Percentiles rank a stretch among this genome's conserved stretches.
phyloP scores from a whole-genome alignment of 2,113 vertebrate genomes.

The Morone saxatilis region DNA sequence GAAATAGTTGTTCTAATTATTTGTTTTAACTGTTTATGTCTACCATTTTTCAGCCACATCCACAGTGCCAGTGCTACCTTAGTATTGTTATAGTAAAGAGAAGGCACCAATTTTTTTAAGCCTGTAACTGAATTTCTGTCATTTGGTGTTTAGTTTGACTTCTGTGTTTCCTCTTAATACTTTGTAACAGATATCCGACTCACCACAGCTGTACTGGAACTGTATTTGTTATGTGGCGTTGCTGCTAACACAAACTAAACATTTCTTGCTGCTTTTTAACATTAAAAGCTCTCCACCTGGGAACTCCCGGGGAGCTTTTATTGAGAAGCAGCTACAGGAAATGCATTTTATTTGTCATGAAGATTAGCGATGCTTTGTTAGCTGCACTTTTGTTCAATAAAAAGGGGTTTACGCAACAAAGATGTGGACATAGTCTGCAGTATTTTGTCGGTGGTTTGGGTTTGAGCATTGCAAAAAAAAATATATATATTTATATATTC shows the following conservation, averaged over 20 bases:
- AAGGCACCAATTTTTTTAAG: too few relatives aligned
- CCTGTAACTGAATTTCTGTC: background rate
- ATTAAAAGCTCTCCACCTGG: background rate
- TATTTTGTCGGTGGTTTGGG: background rate
- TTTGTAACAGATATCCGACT: background rate
- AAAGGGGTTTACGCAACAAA: background rate
- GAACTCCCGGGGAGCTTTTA: constrained; percentile 10
- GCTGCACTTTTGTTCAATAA: background rate
- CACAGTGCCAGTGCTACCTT: background rate
- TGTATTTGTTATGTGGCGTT: constrained; percentile 8
- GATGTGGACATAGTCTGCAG: background rate
- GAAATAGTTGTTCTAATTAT: background rate
- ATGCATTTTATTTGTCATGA: background rate
- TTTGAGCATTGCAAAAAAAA: background rate
- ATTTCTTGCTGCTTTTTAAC: constrained; percentile 6
- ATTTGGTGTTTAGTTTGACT: background rate
- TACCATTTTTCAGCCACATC: background rate
- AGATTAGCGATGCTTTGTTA: background rate
- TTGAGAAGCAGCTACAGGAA: background rate
- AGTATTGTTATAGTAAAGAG: background rate
- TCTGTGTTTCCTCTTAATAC: background rate
- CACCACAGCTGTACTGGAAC: background rate
- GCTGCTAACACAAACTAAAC: constrained; percentile 17
- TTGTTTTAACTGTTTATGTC: background rate
- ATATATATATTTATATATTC: background rate